These are phyloP conservation scores for Pterois miles DNA, from an alignment of 2,797 vertebrate species.

Conservation along the genomic window DNA sequence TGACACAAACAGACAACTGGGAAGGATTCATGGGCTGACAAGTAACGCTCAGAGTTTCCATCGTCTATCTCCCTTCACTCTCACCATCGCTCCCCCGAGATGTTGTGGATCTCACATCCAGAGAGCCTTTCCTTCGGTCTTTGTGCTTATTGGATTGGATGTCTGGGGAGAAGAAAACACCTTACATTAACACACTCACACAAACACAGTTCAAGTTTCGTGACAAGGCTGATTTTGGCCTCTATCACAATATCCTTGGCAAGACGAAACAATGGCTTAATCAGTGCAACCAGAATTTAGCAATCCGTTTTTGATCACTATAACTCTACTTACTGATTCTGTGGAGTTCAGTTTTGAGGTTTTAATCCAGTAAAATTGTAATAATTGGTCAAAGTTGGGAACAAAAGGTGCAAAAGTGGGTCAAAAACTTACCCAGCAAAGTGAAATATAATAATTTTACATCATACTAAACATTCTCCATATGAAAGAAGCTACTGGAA, in stretches of 20 bases:
- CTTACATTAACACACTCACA: conserved; percentile 31
- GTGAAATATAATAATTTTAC: neutral
- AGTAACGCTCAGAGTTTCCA: conserved; percentile 55
- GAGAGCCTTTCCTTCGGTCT: conserved; percentile 95
- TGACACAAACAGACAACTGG: conserved; percentile 46
- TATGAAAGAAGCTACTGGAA: neutral
- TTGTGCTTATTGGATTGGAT: conserved; percentile 91
- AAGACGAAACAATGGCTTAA: neutral
- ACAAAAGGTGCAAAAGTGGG: neutral
- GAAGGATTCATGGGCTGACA: conserved; percentile 46
- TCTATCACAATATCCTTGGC: neutral
- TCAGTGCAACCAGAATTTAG: neutral
- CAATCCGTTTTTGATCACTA: neutral
- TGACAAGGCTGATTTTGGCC: neutral
- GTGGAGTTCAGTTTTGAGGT: neutral
- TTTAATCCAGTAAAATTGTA: neutral
- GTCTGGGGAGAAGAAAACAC: conserved; percentile 81
- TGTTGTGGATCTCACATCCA: conserved; percentile 91
- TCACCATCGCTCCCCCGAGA: conserved; percentile 94
- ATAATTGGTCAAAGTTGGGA: neutral
- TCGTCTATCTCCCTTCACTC: conserved; percentile 64
- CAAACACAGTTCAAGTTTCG: conserved; percentile 5
- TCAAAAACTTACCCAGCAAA: neutral
- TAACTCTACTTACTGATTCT: neutral
- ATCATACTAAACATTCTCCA: neutral